Evolutionary conservation across 2,797 vertebrate species (phyloP).

Genomic region (Manis javanica): DNA sequence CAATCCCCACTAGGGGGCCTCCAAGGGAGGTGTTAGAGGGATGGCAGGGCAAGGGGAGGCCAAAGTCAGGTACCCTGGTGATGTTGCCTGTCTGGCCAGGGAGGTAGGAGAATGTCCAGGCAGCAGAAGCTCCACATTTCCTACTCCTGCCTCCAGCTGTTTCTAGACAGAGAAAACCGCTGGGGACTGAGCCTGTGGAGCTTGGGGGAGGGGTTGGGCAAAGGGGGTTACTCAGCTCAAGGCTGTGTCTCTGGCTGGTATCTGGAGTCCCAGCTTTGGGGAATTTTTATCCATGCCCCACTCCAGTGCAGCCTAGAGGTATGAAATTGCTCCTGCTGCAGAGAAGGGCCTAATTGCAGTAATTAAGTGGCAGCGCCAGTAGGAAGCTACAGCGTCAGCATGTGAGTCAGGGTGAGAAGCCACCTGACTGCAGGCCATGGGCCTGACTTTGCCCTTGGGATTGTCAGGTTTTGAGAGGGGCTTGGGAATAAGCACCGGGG

Average conservation of each 20-base stretch:
- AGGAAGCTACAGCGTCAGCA: constrained; percentile 48
- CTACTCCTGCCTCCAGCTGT: constrained; percentile 27
- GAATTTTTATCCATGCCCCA: neutral
- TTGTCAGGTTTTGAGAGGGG: neutral
- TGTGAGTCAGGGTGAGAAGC: constrained; percentile 72
- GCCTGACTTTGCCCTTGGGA: constrained; percentile 32
- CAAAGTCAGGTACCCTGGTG: constrained; percentile 61
- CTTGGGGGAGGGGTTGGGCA: neutral
- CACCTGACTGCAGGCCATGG: constrained; percentile 58
- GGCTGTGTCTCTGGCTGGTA: neutral
- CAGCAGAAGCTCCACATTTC: neutral
- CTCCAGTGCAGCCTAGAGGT: constrained; percentile 59
- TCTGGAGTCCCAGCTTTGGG: constrained; percentile 53
- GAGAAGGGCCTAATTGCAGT: constrained; percentile 76
- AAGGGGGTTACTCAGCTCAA: neutral
- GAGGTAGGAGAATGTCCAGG: neutral
- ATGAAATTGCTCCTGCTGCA: constrained; percentile 66
- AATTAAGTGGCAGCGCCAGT: constrained; percentile 75
- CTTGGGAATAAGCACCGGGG: neutral
- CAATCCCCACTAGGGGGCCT: neutral
- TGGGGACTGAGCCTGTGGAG: neutral
- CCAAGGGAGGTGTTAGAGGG: neutral
- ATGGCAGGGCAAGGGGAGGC: constrained; percentile 51
- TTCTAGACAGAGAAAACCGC: constrained; percentile 69
- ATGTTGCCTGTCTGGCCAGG: neutral